A percentile compares a stretch with the other conserved stretches of the same genome.
Conservation (phyloP, 2,888 invertebrate species). For the Leucozona laternaria region DNA sequence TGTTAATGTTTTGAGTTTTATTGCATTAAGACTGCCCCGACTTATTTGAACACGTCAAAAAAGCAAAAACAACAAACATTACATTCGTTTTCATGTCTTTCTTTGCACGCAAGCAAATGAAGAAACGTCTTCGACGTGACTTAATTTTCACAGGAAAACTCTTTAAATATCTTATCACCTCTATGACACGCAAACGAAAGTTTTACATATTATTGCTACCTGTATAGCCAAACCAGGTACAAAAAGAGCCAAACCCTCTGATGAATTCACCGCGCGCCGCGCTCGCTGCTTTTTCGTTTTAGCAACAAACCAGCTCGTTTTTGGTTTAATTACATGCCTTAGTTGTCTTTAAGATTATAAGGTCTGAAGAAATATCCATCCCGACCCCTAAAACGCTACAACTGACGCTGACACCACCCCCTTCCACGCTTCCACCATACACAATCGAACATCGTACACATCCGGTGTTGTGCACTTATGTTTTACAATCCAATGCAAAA, state of each 20-base stretch:
- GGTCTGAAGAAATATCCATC: slow-evolving; percentile 23
- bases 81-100: slow-evolving; percentile 20
- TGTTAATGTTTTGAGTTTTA: slow-evolving; percentile 31
- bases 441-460: slow-evolving; percentile 67
- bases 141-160: slow-evolving; percentile 44
- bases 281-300: background rate
- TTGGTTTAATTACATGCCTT: slow-evolving; percentile 59
- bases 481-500: slow-evolving; percentile 73
- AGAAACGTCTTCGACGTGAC: slow-evolving; percentile 57
- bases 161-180: slow-evolving; percentile 68
- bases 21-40: slow-evolving; percentile 46
- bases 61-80: background rate
- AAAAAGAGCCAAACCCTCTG: background rate
- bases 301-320: slow-evolving; percentile 29
- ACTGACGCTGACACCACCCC: background rate
- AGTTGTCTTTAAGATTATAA: slow-evolving; percentile 43
- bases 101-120: slow-evolving; percentile 13
- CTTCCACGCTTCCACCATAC: background rate
- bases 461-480: slow-evolving; percentile 74
- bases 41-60: slow-evolving; percentile 24
- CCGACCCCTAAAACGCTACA: background rate
- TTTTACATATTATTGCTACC: slow-evolving; percentile 7
- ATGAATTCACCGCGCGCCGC: background rate
- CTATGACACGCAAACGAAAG: slow-evolving; percentile 57
- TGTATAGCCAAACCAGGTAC: background rate